Conservation (phyloP, 2,888 invertebrate species). For the Mythimna albipuncta region DNA sequence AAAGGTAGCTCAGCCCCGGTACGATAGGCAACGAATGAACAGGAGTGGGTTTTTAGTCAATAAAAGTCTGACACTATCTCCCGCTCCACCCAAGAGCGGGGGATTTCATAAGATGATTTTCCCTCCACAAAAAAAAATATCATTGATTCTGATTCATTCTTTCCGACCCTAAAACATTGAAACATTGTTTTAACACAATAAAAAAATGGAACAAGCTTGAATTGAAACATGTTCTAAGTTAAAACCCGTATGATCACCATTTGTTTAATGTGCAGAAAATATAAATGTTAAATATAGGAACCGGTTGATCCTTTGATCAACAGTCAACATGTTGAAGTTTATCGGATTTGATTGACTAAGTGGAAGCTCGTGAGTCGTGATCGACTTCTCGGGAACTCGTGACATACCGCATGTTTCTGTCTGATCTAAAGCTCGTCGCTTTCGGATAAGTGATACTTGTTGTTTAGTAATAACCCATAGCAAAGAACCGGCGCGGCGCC, state of each 20-base stretch:
- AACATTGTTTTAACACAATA: background rate
- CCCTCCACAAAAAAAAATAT: no score
- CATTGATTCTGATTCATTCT: no score
- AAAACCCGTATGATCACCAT: background rate
- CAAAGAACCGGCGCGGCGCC: background rate
- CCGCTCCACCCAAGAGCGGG: no score
- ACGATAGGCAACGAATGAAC: no score
- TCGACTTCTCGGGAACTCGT: background rate
- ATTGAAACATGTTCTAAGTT: slow-evolving; percentile 8
- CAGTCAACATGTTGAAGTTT: background rate
- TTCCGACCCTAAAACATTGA: background rate
- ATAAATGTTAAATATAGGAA: background rate
- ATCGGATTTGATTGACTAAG: background rate
- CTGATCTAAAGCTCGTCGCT: slow-evolving; percentile 1
- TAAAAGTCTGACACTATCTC: no score
- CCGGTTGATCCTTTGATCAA: background rate
- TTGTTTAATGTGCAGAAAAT: slow-evolving; percentile 5
- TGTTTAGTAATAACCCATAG: slow-evolving; percentile 27
- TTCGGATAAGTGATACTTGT: slow-evolving; percentile 24
- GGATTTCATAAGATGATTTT: no score
- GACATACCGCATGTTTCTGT: background rate
- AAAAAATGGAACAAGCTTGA: background rate
- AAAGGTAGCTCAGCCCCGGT: no score
- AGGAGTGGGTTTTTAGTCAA: no score
- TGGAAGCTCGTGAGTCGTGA: slow-evolving; percentile 2